Evolutionary conservation across 2,888 invertebrate genomes (phyloP).

Genomic region (Sarcophaga rosellei): DNA sequence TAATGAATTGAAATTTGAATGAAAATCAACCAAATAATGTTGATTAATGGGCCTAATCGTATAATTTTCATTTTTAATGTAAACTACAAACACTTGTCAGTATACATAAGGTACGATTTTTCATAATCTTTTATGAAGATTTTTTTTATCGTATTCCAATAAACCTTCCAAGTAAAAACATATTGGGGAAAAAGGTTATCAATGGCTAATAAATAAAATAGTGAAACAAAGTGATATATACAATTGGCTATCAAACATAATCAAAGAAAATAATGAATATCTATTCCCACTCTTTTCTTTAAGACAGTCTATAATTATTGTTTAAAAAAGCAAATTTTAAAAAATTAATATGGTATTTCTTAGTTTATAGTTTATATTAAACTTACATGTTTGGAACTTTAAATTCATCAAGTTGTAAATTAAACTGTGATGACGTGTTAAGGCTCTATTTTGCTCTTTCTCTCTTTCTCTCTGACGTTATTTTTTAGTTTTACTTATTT

Average conservation of each 20-base stretch:
- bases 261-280: not conserved
- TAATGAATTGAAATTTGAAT: too few relatives aligned
- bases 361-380: not conserved
- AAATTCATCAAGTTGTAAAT: constrained; percentile 1
- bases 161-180: not conserved
- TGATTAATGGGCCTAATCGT: too few relatives aligned
- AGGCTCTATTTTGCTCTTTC: constrained; percentile 12
- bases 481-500: not conserved
- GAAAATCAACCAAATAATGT: too few relatives aligned
- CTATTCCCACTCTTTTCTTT: not conserved
- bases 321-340: not conserved
- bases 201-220: too few relatives aligned
- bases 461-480: not conserved
- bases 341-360: not conserved
- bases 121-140: not conserved
- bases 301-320: not conserved
- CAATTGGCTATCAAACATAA: too few relatives aligned
- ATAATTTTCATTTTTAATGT: too few relatives aligned
- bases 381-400: constrained; percentile 9
- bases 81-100: too few relatives aligned
- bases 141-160: not conserved
- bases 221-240: too few relatives aligned
- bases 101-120: too few relatives aligned
- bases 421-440: constrained; percentile 53
- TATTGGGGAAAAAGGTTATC: not conserved